Evolutionary conservation across 2,797 vertebrate genomes (phyloP).

Genomic region (Thripadectes ignobilis): DNA sequence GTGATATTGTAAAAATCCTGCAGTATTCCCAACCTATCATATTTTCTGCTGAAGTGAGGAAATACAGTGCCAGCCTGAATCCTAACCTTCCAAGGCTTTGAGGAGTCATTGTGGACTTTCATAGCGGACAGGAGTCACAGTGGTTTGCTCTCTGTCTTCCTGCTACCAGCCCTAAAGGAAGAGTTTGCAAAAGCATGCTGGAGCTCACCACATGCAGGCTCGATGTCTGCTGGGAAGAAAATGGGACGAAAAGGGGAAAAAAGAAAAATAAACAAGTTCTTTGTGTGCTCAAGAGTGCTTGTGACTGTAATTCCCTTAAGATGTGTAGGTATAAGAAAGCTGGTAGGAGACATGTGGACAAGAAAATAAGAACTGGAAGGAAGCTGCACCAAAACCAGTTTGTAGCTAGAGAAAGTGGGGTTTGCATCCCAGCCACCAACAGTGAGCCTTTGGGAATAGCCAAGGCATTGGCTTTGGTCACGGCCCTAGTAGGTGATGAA

Average conservation of each 20-base stretch:
- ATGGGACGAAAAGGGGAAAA: not conserved
- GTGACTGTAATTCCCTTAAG: not conserved
- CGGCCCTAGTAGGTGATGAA: not conserved
- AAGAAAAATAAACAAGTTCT: not conserved
- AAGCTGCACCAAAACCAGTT: not conserved
- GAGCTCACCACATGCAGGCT: not conserved
- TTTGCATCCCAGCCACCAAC: not conserved
- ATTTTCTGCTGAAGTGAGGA: not conserved
- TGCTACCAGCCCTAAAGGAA: not conserved
- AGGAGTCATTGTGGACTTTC: not conserved
- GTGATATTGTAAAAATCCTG: not conserved
- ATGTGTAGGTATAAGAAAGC: not conserved
- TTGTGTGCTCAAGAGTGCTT: not conserved
- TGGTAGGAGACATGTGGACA: not conserved
- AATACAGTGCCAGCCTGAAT: not conserved
- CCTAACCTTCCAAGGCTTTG: not conserved
- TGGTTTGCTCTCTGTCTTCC: not conserved
- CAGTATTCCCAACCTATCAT: not conserved
- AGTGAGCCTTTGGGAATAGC: not conserved
- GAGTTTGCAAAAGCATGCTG: not conserved
- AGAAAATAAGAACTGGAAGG: not conserved
- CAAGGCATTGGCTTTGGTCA: not conserved
- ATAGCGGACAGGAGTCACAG: not conserved
- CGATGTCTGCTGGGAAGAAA: not conserved
- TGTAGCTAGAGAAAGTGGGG: not conserved